Percentiles rank a stretch among this genome's conserved stretches.
These are phyloP conservation scores for Leuctra nigra DNA, from an alignment of 2,888 invertebrate species.

Conservation along the genomic window DNA sequence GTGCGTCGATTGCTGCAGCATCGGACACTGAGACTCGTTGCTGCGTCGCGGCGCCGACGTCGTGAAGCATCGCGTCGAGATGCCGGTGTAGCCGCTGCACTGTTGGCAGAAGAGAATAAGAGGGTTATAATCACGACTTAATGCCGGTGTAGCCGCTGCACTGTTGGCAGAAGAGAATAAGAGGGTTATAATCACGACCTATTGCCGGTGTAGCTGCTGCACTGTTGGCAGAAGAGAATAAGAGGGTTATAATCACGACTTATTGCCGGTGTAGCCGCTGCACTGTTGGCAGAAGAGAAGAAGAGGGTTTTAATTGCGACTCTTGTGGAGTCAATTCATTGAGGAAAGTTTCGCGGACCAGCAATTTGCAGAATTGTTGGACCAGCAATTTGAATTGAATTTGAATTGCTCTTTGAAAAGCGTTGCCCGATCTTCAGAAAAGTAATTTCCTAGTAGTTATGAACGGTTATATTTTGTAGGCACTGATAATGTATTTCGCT, in stretches of 20 bases:
- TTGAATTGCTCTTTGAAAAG: no score
- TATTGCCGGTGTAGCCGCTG: slow-evolving; percentile 47
- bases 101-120: slow-evolving; percentile 44
- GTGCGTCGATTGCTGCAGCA: slow-evolving; percentile 63
- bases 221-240: slow-evolving; percentile 50
- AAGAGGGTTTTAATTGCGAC: not conserved
- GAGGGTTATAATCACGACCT: slow-evolving; percentile 42
- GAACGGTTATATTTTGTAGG: no score
- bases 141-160: slow-evolving; percentile 50
- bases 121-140: slow-evolving; percentile 42
- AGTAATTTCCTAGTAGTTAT: no score
- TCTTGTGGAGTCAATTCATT: no score
- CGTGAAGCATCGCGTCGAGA: slow-evolving; percentile 52
- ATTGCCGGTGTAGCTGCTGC: slow-evolving; percentile 48
- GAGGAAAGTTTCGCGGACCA: no score
- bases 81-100: slow-evolving; percentile 53
- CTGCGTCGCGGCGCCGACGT: slow-evolving; percentile 54
- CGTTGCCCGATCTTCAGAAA: no score
- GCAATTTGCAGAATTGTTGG: no score
- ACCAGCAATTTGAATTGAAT: no score
- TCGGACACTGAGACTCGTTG: slow-evolving; percentile 69
- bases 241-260: slow-evolving; percentile 41
- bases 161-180: slow-evolving; percentile 48
- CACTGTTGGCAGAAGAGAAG: slow-evolving; percentile 52
- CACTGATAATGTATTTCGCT: no score